Conservation (phyloP, 2,797 vertebrate species). For the Glyptemys insculpta region DNA sequence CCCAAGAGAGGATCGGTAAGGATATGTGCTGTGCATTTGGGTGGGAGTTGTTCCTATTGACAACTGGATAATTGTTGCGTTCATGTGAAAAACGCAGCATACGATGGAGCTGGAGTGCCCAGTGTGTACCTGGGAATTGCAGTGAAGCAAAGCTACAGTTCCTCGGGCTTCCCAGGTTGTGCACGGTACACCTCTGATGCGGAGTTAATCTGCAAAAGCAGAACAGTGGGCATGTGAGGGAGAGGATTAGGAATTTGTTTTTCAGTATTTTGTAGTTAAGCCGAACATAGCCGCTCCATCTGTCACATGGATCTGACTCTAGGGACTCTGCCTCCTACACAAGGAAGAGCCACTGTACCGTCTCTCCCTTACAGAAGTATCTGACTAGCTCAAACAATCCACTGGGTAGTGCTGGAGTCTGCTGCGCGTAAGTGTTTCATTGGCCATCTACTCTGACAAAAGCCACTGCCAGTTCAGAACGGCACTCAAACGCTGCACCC, state of each 20-base stretch:
- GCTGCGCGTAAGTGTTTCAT: background rate
- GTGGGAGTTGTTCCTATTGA: background rate
- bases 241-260: constrained; percentile 57
- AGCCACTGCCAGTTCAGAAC: accelerated
- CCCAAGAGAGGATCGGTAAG: background rate
- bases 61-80: background rate
- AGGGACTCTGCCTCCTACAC: background rate
- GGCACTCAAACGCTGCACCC: background rate
- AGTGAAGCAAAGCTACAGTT: background rate
- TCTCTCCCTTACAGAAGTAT: background rate
- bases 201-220: constrained; percentile 42
- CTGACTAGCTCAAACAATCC: background rate
- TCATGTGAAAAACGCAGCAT: background rate
- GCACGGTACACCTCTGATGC: background rate
- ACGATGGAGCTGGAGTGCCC: background rate
- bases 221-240: background rate
- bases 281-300: constrained; percentile 34
- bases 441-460: background rate
- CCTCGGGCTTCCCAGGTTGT: background rate
- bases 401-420: background rate
- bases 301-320: constrained; percentile 28
- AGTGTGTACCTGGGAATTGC: background rate
- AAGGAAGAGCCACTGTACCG: background rate
- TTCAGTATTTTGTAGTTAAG: constrained; percentile 51
- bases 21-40: background rate